Conservation (phyloP, 2,113 vertebrate genomes). For the Gopherus flavomarginatus region DNA sequence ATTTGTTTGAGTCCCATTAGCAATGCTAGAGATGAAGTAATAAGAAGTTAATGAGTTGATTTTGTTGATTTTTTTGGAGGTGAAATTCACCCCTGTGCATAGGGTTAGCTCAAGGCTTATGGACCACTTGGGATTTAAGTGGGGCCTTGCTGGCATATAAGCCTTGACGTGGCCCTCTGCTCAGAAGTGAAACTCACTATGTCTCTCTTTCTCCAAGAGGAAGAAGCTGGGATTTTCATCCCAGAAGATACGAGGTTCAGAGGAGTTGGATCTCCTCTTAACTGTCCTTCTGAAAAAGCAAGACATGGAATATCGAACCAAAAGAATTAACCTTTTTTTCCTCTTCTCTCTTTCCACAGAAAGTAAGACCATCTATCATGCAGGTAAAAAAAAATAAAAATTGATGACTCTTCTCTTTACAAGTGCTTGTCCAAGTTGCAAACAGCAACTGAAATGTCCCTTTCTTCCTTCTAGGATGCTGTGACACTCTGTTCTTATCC, state of each 20-base stretch:
- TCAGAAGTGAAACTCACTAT: not conserved
- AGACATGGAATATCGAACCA: not conserved
- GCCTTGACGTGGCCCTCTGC: not conserved
- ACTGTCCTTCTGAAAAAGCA: not conserved
- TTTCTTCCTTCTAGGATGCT: conserved; percentile 81
- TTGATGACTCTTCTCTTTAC: not conserved
- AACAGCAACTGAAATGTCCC: not conserved
- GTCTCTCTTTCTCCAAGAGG: not conserved
- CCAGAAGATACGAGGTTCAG: not conserved
- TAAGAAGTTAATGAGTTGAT: not conserved
- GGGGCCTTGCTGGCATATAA: not conserved
- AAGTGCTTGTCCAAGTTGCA: not conserved
- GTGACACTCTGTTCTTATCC: conserved; percentile 97
- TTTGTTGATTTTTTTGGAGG: not conserved
- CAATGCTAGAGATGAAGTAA: not conserved
- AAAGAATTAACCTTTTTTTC: conserved; percentile 39
- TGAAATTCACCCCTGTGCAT: not conserved
- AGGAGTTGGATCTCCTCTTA: conserved; percentile 7
- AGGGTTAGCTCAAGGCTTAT: not conserved
- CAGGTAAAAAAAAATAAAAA: conserved; percentile 81
- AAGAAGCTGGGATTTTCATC: not conserved
- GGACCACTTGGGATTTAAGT: not conserved
- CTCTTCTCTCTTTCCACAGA: conserved; percentile 81
- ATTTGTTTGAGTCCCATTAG: not conserved
- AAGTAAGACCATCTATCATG: conserved; percentile 89